These are phyloP conservation scores for Drosophila nebulosa DNA, from an alignment of 1,140 invertebrate genomes.

Conservation along the genomic window DNA sequence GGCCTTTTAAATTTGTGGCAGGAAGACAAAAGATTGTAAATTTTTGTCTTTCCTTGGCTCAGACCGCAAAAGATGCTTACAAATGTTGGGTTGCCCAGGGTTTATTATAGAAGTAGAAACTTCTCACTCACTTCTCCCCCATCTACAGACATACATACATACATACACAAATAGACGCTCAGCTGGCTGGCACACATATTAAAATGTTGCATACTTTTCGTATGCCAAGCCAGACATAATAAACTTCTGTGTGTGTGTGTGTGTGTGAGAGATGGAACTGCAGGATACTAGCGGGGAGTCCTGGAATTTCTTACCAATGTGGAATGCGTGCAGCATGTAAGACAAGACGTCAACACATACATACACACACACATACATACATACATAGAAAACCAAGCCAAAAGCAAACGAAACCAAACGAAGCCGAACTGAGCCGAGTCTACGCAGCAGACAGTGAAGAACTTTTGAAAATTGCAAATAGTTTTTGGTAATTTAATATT, in stretches of 20 bases:
- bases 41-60: conserved; percentile 49
- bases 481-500: conserved; percentile 66
- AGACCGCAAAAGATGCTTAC: conserved; percentile 51
- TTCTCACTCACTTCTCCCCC: not conserved
- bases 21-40: conserved; percentile 18
- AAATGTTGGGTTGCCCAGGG: conserved; percentile 43
- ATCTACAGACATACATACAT: conserved; percentile 8
- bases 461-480: conserved; percentile 58
- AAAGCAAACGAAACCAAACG: not conserved
- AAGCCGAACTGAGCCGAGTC: not conserved
- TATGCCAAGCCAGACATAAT: conserved; percentile 60
- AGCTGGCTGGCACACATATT: conserved; percentile 63
- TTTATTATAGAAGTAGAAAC: conserved; percentile 65
- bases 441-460: conserved; percentile 36
- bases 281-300: not conserved
- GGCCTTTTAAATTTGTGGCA: not conserved
- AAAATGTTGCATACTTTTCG: conserved; percentile 71
- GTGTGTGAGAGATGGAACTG: not conserved
- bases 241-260: conserved; percentile 52
- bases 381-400: not conserved
- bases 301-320: conserved; percentile 51
- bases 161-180: conserved; percentile 13
- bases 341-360: conserved; percentile 47
- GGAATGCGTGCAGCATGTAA: conserved; percentile 70
- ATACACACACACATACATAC: not conserved